Conservation (phyloP, 2,888 invertebrate species). For the Ectemnius lituratus region DNA sequence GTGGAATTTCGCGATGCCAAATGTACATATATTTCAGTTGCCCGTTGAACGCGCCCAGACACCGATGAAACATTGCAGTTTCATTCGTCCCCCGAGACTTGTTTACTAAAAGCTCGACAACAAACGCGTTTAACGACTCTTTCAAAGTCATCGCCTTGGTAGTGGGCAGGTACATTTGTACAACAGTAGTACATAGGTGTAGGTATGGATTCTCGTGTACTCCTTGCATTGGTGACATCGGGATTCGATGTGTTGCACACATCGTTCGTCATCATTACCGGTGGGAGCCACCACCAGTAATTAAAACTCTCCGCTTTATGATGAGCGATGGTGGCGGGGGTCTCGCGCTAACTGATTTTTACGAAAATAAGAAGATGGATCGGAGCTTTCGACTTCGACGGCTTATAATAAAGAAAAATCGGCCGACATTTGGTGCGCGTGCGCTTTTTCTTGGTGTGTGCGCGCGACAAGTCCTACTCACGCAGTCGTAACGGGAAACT, state of each 20-base stretch:
- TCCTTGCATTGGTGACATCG: conserved; percentile 26
- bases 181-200: too few species aligned
- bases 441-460: too few species aligned
- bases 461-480: too few species aligned
- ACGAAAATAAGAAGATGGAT: conserved; percentile 41
- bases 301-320: conserved; percentile 50
- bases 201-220: neutral
- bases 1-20: neutral
- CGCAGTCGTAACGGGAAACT: too few species aligned
- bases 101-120: too few species aligned
- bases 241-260: conserved; percentile 30
- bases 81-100: too few species aligned
- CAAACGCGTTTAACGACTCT: too few species aligned
- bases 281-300: conserved; percentile 23
- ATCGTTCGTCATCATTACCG: conserved; percentile 54
- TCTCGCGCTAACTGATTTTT: conserved; percentile 31
- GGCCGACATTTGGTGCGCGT: neutral
- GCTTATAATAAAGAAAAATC: conserved; percentile 16
- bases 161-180: neutral
- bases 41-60: too few species aligned
- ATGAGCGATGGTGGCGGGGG: conserved; percentile 42
- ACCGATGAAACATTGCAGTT: too few species aligned
- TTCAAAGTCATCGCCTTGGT: conserved; percentile 1
- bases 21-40: too few species aligned
- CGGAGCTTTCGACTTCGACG: conserved; percentile 10